phyloP scores from a whole-genome alignment of 2,888 invertebrate genomes.

The Drosophila mimetica region DNA sequence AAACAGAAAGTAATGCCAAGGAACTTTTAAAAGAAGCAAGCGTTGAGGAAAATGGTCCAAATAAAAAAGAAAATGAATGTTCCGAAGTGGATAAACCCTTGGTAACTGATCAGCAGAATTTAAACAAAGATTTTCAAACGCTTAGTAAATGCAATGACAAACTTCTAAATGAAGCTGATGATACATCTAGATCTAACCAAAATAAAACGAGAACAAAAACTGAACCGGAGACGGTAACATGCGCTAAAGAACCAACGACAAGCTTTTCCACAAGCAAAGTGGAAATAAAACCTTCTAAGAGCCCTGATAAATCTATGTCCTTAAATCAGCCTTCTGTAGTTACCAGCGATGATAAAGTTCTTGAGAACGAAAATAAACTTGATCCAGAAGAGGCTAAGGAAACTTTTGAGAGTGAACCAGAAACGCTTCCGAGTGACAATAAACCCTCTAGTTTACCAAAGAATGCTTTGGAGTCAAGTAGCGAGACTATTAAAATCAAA shows the following conservation, averaged over 20 bases:
- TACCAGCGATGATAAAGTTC: neutral
- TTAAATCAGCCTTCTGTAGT: neutral
- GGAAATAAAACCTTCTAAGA: neutral
- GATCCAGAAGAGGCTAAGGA: neutral
- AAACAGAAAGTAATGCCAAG: neutral
- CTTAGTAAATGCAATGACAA: neutral
- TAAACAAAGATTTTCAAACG: neutral
- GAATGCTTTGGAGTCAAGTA: neutral
- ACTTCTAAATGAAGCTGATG: neutral
- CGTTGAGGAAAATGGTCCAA: neutral
- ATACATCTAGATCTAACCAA: neutral
- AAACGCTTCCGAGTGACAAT: neutral
- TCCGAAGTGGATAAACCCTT: neutral
- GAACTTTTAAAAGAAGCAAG: constrained; percentile 32
- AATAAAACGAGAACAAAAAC: neutral
- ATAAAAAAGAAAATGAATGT: neutral
- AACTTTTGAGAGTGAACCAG: neutral
- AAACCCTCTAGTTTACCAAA: neutral
- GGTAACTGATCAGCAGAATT: neutral
- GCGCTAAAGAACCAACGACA: neutral
- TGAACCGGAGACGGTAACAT: neutral
- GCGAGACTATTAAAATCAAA: neutral
- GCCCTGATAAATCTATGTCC: neutral
- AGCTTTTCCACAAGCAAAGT: neutral
- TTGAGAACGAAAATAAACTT: neutral